Percentiles rank a stretch among this genome's conserved stretches.
phyloP scores from a whole-genome alignment of 2,797 vertebrate genomes.

The Lacerta bilineata region DNA sequence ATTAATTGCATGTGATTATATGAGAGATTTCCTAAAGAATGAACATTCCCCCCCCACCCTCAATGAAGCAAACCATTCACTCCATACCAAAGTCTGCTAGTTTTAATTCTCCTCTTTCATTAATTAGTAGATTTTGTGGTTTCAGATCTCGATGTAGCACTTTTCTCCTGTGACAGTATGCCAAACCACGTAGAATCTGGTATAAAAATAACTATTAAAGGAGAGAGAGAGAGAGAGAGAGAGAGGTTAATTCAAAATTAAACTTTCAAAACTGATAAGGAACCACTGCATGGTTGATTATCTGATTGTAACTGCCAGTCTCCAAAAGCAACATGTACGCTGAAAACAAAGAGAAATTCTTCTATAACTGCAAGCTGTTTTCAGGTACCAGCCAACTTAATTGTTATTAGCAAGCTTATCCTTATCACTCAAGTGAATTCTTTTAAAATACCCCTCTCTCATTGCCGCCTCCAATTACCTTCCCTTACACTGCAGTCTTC shows the following conservation, averaged over 20 bases:
- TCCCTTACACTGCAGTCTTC: background rate
- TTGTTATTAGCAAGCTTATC: conserved; percentile 37
- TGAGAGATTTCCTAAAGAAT: background rate
- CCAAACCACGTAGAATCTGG: conserved; percentile 88
- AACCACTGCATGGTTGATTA: background rate
- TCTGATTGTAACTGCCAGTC: background rate
- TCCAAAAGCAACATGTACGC: conserved; percentile 17
- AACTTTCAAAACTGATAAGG: conserved; percentile 43
- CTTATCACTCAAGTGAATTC: conserved; percentile 38
- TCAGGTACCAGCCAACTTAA: background rate
- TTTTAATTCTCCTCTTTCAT: conserved; percentile 88
- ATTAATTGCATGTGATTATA: background rate
- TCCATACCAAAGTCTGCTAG: conserved; percentile 87
- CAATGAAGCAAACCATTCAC: conserved; percentile 7
- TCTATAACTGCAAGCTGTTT: conserved; percentile 26
- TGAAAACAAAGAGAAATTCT: conserved; percentile 46
- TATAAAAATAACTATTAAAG: conserved; percentile 86
- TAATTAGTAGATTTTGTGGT: conserved; percentile 88
- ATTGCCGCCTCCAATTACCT: background rate
- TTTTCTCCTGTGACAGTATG: conserved; percentile 88
- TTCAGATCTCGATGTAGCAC: conserved; percentile 88
- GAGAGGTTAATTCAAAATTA: conserved; percentile 60
- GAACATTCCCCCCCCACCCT: background rate
- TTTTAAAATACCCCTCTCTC: conserved; percentile 40
- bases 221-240: no score